phyloP scores from a whole-genome alignment of 2,888 invertebrate species.

The Dascillus cervinus region DNA sequence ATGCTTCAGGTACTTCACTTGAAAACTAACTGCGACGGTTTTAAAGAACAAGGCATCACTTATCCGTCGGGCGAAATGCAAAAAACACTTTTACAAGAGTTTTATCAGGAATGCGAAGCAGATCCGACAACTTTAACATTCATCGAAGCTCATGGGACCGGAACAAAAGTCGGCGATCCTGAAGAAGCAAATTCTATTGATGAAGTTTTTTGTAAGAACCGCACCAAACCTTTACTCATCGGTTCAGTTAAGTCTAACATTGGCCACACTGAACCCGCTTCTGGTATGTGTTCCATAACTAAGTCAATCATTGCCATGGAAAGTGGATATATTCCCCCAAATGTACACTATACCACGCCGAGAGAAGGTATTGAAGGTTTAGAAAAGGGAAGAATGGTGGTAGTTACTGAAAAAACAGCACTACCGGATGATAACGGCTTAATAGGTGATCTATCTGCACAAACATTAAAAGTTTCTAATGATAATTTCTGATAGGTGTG shows the following conservation, averaged over 20 bases:
- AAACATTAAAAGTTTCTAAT: no score
- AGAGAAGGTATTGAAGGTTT: conserved; percentile 51
- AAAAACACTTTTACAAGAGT: conserved; percentile 52
- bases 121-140: conserved; percentile 64
- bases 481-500: no score
- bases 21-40: conserved; percentile 38
- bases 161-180: conserved; percentile 82
- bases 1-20: conserved; percentile 24
- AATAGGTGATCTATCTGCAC: no score
- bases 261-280: conserved; percentile 85
- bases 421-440: no score
- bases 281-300: conserved; percentile 73
- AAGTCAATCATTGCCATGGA: conserved; percentile 73
- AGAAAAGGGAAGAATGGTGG: conserved; percentile 54
- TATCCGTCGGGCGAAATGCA: conserved; percentile 47
- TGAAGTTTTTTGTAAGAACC: conserved; percentile 65
- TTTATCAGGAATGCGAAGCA: conserved; percentile 62
- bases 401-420: conserved; percentile 63
- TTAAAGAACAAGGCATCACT: conserved; percentile 37
- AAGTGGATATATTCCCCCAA: conserved; percentile 57
- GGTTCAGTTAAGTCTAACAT: conserved; percentile 92
- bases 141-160: conserved; percentile 83
- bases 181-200: conserved; percentile 82
- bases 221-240: conserved; percentile 70
- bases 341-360: conserved; percentile 52